A percentile compares a stretch with the other conserved stretches of the same genome.
These are phyloP conservation scores for Brachyrhaphis roseni DNA, from an alignment of 2,797 vertebrate genomes.

Conservation along the genomic window DNA sequence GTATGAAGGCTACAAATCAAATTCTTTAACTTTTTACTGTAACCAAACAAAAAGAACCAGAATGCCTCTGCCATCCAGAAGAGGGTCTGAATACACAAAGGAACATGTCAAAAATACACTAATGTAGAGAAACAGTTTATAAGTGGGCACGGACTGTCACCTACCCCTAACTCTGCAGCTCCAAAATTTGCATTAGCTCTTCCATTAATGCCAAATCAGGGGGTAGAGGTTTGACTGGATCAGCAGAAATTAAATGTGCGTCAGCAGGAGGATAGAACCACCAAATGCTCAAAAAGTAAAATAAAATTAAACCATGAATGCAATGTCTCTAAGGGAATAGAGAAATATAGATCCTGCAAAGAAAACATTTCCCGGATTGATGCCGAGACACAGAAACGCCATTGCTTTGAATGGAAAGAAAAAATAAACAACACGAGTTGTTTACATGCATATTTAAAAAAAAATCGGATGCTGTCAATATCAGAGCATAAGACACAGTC, in stretches of 20 bases:
- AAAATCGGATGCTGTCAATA: slow-evolving; percentile 6
- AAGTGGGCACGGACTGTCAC: slow-evolving; percentile 26
- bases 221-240: slow-evolving; percentile 23
- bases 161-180: slow-evolving; percentile 19
- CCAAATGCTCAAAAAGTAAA: slow-evolving; percentile 6
- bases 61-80: neutral
- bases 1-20: slow-evolving; percentile 12
- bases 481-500: slow-evolving; percentile 11
- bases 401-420: slow-evolving; percentile 17
- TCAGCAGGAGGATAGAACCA: slow-evolving; percentile 31
- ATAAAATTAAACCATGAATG: neutral
- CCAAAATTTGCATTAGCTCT: slow-evolving; percentile 42
- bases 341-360: slow-evolving; percentile 8
- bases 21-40: neutral
- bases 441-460: slow-evolving; percentile 27
- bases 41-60: neutral
- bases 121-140: slow-evolving; percentile 29
- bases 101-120: slow-evolving; percentile 3
- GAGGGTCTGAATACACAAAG: neutral
- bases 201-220: slow-evolving; percentile 34
- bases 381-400: neutral
- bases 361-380: slow-evolving; percentile 10
- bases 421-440: slow-evolving; percentile 36
- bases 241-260: slow-evolving; percentile 34
- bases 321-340: slow-evolving; percentile 12